Evolutionary conservation across 2,797 vertebrate species (phyloP), one percentile per base, ranked within the genome.

Genomic region (Heteromormyrus szaboi): DNA sequence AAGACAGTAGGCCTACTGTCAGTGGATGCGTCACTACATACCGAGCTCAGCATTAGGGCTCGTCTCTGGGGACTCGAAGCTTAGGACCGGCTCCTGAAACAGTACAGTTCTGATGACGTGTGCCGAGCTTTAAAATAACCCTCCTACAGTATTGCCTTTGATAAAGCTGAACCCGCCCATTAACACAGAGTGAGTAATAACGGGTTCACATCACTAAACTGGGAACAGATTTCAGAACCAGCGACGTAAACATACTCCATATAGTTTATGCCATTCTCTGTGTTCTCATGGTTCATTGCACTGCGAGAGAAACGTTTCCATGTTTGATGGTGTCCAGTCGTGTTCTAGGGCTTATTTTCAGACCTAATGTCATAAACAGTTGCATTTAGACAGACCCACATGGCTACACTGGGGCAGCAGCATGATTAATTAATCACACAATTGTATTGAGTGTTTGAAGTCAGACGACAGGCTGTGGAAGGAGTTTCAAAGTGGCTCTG

Each of bases 391-490:
- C 79, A 48, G 41, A n/a, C 44, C 37, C 8, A 22, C 8, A 81
- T 8, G 7, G 37, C 14, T 7, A 46, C 76, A 41, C 5, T 41
- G 76, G 41, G 44, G 44, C 79, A 84, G 9, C n/a, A 25, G 7
- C 46, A n/a, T 46, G 79, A 84, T 25, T 84, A 84, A 84, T 84
- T 84, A 84, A 84, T 84, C n/a, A 84, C 44, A 84, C 44, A 11
- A 44, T 37, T 46, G 37, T 81, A 41, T 22, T 50, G 44, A 84
- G 19, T 48, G 44, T 68, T 62, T 22, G n/a, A 84, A 84, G 44
- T 46, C 33, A 22, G 46, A 48, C 72, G 8, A 76, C 72, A 37
- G 72, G 72, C 72, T 44, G 37, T 2, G 14, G 33, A 44, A 76
- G 72, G 72, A 19, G 33, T 41, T 76, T 44, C 72, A 76, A 76